Base-by-base conservation (phyloP, 2,113 vertebrate genomes). In the Odontophorus gujanensis region DNA sequence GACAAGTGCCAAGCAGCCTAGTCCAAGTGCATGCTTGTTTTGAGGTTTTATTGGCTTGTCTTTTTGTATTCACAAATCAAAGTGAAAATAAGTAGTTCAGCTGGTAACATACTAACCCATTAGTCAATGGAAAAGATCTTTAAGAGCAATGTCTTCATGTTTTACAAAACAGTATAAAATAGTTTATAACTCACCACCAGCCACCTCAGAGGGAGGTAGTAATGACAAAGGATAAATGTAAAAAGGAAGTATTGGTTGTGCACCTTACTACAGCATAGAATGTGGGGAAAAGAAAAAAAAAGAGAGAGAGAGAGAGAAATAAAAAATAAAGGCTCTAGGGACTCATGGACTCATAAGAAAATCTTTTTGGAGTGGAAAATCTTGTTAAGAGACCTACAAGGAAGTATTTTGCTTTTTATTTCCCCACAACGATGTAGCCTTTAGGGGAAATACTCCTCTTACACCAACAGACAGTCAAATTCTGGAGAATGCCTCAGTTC, bases 371-470 rank as follows among this genome's bases (percentile, higher is more conserved):
- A 94, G 75, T 24, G 17, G 16, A 87, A 91, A 72, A 4, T 82
- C 43, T 36, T 85, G 11, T 43, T 92, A 69, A 94, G 93, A 93
- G 63, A 93, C 51, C 40, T 58, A 40, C 26, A 89, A 94, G 45
- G 38, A 95, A 92, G 30, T 75, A 85, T 73, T 95, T 65, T 75
- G 38, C 3, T 47, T 85, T 91, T 93, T 51, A 79, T 73, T 96
- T 94, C 77, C 59, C 96, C 6, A 36, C 50, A 42, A 21, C 78
- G 21, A 16, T 58, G 7, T 36, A 92, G 36, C 47, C 43, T 9
- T 55, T 73, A 28, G 16, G 50, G 48, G 28, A 94, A 96, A 85
- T 81, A 75, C 59, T 66, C 25, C 42, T 57, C 9, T 55, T 90
- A 92, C 72, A 69, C 53, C 88, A 89, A 90, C 84, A 83, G 94